Evolutionary conservation across 2,797 vertebrate species (phyloP).

Genomic region (Cryptoblepharus egeriae): DNA sequence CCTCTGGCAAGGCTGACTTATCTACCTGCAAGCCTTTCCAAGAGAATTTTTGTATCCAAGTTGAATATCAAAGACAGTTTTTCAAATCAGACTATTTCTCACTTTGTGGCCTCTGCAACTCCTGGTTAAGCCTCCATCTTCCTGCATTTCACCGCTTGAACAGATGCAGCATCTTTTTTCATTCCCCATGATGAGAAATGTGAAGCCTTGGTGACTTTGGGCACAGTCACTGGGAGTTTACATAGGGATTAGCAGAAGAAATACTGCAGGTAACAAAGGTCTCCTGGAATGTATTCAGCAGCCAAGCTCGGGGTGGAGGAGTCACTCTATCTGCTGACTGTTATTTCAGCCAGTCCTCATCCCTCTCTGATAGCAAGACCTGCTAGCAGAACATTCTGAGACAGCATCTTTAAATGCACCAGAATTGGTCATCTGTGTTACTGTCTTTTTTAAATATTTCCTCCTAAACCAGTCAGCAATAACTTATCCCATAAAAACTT

Average conservation of each 20-base stretch:
- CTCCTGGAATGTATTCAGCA: not conserved
- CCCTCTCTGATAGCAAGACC: not conserved
- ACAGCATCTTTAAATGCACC: not conserved
- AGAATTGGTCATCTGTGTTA: not conserved
- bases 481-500: conserved; percentile 31
- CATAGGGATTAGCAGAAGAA: rapidly evolving
- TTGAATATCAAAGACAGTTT: rapidly evolving
- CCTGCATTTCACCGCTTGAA: not conserved
- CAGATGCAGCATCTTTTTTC: not conserved
- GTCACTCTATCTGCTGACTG: rapidly evolving
- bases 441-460: not conserved
- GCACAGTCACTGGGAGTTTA: not conserved
- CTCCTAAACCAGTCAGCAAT: conserved; percentile 35
- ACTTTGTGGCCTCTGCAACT: not conserved
- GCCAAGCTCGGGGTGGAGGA: rapidly evolving
- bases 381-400: not conserved
- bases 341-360: too few relatives aligned
- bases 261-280: not conserved
- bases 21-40: not conserved
- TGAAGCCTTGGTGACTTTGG: rapidly evolving
- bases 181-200: not conserved
- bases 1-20: not conserved
- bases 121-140: not conserved
- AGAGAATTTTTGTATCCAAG: not conserved
- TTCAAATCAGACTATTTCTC: not conserved